These are phyloP conservation scores for Pipa parva DNA, from an alignment of 2,113 vertebrate genomes.

Conservation along the genomic window DNA sequence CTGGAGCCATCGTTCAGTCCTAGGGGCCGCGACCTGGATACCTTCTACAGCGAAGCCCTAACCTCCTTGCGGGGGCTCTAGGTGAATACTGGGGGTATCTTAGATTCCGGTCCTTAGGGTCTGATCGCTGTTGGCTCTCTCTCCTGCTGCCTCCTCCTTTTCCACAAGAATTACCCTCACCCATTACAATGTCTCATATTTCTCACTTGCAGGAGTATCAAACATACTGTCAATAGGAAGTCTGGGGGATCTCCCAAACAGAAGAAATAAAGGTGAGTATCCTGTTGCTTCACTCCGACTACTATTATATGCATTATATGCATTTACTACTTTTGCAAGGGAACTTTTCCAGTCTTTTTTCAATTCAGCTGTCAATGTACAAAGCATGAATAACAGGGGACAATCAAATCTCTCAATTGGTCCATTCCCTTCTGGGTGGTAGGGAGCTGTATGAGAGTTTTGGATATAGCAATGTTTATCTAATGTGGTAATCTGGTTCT, in stretches of 20 bases:
- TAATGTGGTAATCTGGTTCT: background rate
- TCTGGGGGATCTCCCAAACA: background rate
- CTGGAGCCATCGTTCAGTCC: too few relatives aligned
- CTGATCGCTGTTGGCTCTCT: too few relatives aligned
- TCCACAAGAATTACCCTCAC: too few relatives aligned
- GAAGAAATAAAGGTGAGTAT: background rate
- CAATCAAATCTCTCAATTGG: too few relatives aligned
- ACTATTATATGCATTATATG: background rate
- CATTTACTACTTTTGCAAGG: background rate
- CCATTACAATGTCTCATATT: too few relatives aligned
- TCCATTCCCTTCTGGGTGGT: too few relatives aligned
- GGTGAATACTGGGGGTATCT: too few relatives aligned
- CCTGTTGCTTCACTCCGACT: constrained; percentile 7
- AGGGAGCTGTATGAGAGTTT: background rate
- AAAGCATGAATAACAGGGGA: background rate
- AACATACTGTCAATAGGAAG: background rate
- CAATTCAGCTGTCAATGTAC: background rate
- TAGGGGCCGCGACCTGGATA: too few relatives aligned
- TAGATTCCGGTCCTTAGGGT: too few relatives aligned
- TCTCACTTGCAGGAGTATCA: background rate
- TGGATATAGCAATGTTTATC: background rate
- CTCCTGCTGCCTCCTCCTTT: too few relatives aligned
- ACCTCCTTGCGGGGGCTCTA: too few relatives aligned
- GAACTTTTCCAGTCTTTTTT: background rate
- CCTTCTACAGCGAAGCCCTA: too few relatives aligned